Conservation (phyloP, 1,140 invertebrate genomes). For the Drosophila dunni region DNA sequence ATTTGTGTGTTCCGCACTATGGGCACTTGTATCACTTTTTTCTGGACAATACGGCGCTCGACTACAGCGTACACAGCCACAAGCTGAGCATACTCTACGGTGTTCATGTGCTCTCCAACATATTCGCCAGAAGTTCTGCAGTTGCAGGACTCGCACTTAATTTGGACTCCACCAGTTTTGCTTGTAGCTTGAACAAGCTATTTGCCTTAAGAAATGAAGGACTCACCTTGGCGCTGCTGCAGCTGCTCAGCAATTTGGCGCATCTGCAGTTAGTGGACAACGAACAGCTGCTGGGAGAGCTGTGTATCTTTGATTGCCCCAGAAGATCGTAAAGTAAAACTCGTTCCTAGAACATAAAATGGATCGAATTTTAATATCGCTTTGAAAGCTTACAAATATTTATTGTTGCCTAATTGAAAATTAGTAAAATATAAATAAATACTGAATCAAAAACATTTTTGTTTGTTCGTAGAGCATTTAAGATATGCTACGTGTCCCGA, state of each 20-base stretch:
- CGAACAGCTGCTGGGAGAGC: constrained; percentile 29
- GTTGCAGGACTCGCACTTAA: constrained; percentile 8
- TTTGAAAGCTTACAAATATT: neutral
- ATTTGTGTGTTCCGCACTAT: constrained; percentile 23
- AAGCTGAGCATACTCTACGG: constrained; percentile 48
- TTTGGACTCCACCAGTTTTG: constrained; percentile 16
- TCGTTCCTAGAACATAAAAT: neutral
- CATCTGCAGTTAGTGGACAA: constrained; percentile 12
- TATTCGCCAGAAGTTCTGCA: constrained; percentile 37
- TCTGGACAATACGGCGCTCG: neutral
- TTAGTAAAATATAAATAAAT: neutral
- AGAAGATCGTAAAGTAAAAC: neutral
- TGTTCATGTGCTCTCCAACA: constrained; percentile 62
- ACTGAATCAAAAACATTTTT: no score
- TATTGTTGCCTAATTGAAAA: neutral
- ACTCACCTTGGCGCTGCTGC: constrained; percentile 50
- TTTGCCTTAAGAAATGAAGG: constrained; percentile 43
- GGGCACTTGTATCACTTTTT: constrained; percentile 43
- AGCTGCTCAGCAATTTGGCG: constrained; percentile 44
- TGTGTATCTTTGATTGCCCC: constrained; percentile 34
- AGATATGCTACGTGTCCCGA: neutral
- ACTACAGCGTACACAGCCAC: neutral
- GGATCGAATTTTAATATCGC: constrained; percentile 13
- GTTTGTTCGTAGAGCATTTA: no score
- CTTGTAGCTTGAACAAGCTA: constrained; percentile 49